These are phyloP conservation scores for Furnarius figulus DNA, from an alignment of 2,113 vertebrate genomes.

Conservation along the genomic window DNA sequence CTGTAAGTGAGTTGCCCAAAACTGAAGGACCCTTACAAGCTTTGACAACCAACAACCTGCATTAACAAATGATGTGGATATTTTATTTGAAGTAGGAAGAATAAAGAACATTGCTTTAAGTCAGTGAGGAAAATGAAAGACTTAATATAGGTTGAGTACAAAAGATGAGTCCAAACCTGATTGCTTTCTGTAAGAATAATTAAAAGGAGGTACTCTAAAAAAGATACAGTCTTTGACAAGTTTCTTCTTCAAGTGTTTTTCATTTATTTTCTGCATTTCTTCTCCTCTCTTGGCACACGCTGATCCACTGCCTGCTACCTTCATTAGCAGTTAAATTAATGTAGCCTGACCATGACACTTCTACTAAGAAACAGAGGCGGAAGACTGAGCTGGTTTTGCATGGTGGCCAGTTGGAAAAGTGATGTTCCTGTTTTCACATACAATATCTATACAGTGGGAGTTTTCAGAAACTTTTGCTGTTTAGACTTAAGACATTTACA, in stretches of 20 bases:
- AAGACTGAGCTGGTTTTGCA: background rate
- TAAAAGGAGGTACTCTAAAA: constrained; percentile 31
- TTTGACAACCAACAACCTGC: constrained; percentile 43
- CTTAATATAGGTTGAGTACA: constrained; percentile 52
- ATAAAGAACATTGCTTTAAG: constrained; percentile 53
- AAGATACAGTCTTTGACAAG: background rate
- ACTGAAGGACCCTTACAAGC: constrained; percentile 51
- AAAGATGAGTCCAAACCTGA: constrained; percentile 51
- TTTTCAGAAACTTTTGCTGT: background rate
- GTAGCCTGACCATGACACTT: background rate
- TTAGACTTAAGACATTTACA: background rate
- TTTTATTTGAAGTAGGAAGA: constrained; percentile 69
- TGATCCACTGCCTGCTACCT: background rate
- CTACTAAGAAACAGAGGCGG: background rate
- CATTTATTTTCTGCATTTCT: background rate
- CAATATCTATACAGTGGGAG: background rate
- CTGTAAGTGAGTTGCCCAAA: constrained; percentile 20
- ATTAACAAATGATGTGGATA: constrained; percentile 66
- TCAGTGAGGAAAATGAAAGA: constrained; percentile 55
- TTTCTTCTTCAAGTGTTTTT: constrained; percentile 21
- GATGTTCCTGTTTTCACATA: background rate
- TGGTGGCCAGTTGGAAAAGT: background rate
- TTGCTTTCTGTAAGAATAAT: constrained; percentile 47
- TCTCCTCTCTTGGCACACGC: background rate
- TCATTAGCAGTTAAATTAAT: constrained; percentile 3